Evolutionary conservation across 1,140 invertebrate genomes (phyloP).

Genomic region (Linepithema humile): DNA sequence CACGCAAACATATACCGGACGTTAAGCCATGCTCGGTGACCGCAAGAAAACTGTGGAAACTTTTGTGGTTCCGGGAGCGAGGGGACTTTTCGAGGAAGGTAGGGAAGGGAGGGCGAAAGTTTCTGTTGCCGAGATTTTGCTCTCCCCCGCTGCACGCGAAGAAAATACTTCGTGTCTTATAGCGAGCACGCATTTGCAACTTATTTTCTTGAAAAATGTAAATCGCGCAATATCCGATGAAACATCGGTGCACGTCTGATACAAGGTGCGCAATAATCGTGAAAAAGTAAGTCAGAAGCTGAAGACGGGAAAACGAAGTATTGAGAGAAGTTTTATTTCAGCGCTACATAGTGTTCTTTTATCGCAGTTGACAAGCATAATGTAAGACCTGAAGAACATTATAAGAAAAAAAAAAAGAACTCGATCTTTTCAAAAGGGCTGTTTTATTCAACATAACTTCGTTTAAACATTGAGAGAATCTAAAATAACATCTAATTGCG

Average conservation of each 20-base stretch:
- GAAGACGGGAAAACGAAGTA: neutral
- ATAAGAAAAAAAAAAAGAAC: neutral
- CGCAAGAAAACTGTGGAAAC: slow-evolving; percentile 6
- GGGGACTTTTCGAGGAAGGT: neutral
- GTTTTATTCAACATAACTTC: neutral
- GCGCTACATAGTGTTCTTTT: neutral
- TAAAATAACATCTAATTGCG: neutral
- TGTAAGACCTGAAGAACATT: neutral
- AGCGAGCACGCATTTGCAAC: neutral
- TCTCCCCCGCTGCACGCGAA: neutral
- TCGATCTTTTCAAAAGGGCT: neutral
- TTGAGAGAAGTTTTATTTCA: slow-evolving; percentile 16
- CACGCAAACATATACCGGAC: neutral
- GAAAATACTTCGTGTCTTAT: neutral
- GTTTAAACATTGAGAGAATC: neutral
- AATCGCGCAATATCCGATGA: neutral
- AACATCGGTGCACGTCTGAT: neutral
- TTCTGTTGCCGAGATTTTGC: neutral
- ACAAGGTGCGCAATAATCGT: neutral
- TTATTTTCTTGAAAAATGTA: neutral
- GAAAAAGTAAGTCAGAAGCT: neutral
- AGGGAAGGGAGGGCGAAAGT: neutral
- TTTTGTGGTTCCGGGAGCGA: neutral
- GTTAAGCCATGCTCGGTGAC: neutral
- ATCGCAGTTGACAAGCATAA: neutral